Percentiles rank a stretch among this genome's conserved stretches.
Conservation (phyloP, 2,797 vertebrate genomes). For the Pteronotus mesoamericanus region DNA sequence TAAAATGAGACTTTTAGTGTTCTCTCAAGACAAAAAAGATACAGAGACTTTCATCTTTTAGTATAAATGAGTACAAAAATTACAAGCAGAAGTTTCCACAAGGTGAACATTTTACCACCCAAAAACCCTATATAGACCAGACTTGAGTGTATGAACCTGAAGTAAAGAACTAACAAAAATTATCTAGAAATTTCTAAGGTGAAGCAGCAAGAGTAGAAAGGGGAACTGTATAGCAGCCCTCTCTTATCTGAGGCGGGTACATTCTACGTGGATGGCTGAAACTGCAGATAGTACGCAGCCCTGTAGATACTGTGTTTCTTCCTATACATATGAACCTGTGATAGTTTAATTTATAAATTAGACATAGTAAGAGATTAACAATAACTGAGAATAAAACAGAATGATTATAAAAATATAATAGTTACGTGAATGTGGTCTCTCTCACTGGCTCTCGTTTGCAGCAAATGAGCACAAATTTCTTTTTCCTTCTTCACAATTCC, state of each 20-base stretch:
- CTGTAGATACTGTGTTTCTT: neutral
- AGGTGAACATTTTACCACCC: neutral
- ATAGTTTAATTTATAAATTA: neutral
- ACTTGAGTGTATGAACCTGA: neutral
- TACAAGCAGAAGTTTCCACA: neutral
- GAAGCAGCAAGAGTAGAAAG: neutral
- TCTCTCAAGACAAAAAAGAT: neutral
- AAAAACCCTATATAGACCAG: accelerated
- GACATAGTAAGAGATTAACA: neutral
- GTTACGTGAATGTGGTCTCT: neutral
- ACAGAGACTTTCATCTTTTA: neutral
- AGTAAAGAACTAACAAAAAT: neutral
- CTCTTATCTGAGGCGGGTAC: too few species aligned
- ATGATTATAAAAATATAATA: neutral
- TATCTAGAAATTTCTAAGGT: neutral
- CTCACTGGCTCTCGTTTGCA: neutral
- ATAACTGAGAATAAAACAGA: neutral
- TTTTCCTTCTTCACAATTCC: neutral
- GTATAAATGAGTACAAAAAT: neutral
- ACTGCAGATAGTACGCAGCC: neutral
- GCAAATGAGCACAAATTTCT: neutral
- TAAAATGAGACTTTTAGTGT: neutral
- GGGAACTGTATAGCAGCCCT: neutral
- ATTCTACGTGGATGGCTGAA: neutral
- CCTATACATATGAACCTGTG: neutral